Base-by-base conservation (phyloP, 2,888 invertebrate species). In the Hesperia comma region DNA sequence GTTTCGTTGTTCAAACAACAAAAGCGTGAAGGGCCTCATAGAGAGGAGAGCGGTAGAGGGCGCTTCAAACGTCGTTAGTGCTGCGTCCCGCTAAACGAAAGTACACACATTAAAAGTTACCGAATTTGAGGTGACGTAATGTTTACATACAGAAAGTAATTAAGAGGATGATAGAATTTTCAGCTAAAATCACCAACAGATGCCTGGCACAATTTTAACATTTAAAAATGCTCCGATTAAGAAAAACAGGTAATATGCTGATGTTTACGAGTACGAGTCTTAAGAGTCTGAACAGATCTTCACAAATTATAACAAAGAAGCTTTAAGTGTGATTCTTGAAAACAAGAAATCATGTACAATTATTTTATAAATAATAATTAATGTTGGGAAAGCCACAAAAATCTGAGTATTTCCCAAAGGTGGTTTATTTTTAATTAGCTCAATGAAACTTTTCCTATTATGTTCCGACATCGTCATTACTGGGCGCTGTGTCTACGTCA, bases 21-120 rank as follows among this genome's bases (percentile, higher is more conserved):
- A 84, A 82, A 85, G 83, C 78, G 81, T 80, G 81, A 79, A 85
- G 61, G 83, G 81, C 82, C 80, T 82, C 80, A 82, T 82, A 76
- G 79, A 82, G 79, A 79, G 79, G 83, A 87, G 88, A 84, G 84
- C 79, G 72, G 72, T 75, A 74, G 76, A 89, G 90, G 77, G 85
- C 76, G 81, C 87, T 90, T 79, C 79, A 86, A 85, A 81, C 80
- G 77, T 84, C 84, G 86, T 83, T 81, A 83, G 82, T 78, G 80
- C 85, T 84, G 75, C 80, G 78, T 81, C 74, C 75, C 74, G 72
- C 81, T 78, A 77, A 81, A 86, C 85, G 82, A 86, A 86, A 82
- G 87, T 86, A 89, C 87, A 89, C 90, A 89, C 88, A 88, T 91
- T 90, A 87, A 87, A 90, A 89, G 84, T 89, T 89, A 83, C 79